A percentile compares a stretch with the other conserved stretches of the same genome.
These are phyloP conservation scores for Myrmecobius fasciatus DNA, from an alignment of 2,113 vertebrate species.

Conservation along the genomic window DNA sequence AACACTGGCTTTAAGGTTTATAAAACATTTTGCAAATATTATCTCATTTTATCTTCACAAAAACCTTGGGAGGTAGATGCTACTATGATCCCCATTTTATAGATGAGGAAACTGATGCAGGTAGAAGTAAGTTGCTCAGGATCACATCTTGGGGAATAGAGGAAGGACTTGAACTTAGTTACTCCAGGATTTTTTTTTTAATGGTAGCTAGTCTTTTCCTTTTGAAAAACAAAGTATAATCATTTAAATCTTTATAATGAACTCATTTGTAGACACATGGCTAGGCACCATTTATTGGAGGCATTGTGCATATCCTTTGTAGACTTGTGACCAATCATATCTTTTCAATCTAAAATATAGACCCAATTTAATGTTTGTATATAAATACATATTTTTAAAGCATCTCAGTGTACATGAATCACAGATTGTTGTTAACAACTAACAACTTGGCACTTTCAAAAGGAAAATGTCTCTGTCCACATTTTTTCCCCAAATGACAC, in stretches of 20 bases:
- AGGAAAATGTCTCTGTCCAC: slow-evolving; percentile 4
- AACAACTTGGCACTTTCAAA: slow-evolving; percentile 23
- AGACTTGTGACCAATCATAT: neutral
- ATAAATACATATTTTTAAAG: slow-evolving; percentile 26
- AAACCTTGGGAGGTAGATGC: neutral
- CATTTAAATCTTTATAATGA: neutral
- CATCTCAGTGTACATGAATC: neutral
- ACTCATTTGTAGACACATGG: neutral
- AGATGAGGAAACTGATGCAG: neutral
- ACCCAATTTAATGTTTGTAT: neutral
- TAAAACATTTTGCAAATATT: neutral
- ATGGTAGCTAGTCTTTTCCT: neutral
- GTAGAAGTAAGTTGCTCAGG: neutral
- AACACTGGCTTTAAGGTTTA: neutral
- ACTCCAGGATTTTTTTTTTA: neutral
- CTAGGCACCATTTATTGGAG: neutral
- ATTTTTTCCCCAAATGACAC: neutral
- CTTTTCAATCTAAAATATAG: slow-evolving; percentile 19
- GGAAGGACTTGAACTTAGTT: neutral
- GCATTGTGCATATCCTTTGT: neutral
- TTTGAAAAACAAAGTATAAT: neutral
- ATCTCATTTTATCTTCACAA: neutral
- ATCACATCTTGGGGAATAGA: neutral
- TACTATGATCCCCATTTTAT: neutral
- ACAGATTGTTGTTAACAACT: slow-evolving; percentile 8